A percentile compares a stretch with the other conserved stretches of the same genome.
phyloP scores from a whole-genome alignment of 2,797 vertebrate genomes.

The Oryzias sinensis region DNA sequence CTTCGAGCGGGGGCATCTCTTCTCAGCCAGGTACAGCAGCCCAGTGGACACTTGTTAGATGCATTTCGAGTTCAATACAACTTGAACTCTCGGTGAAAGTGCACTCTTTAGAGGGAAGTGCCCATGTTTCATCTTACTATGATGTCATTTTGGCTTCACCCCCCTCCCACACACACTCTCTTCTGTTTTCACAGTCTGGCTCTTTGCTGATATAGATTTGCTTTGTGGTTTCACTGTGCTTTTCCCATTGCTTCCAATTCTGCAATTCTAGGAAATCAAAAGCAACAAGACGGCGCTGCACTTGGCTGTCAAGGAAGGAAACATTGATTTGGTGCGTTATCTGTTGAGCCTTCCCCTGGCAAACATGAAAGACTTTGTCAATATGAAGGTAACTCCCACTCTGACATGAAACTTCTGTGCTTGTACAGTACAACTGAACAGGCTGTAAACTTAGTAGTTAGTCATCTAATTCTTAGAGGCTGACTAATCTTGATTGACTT shows the following conservation, averaged over 20 bases:
- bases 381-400: slow-evolving; percentile 85
- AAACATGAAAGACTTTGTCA: slow-evolving; percentile 84
- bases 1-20: slow-evolving; percentile 79
- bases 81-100: slow-evolving; percentile 16
- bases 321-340: slow-evolving; percentile 81
- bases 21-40: slow-evolving; percentile 81
- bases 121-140: slow-evolving; percentile 12
- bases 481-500: too few species aligned
- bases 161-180: background rate
- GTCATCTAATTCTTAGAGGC: too few species aligned
- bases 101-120: slow-evolving; percentile 22
- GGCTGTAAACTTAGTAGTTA: too few species aligned
- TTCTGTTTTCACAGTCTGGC: slow-evolving; percentile 22
- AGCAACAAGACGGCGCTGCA: slow-evolving; percentile 90
- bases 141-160: slow-evolving; percentile 16
- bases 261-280: slow-evolving; percentile 86
- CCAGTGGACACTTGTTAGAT: background rate
- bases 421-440: background rate
- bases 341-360: slow-evolving; percentile 76
- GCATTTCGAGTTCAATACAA: slow-evolving; percentile 7
- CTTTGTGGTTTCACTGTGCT: slow-evolving; percentile 46
- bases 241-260: slow-evolving; percentile 22
- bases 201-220: slow-evolving; percentile 12
- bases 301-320: slow-evolving; percentile 89
- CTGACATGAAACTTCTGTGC: slow-evolving; percentile 8